A percentile compares a stretch with the other conserved stretches of the same genome.
phyloP scores from a whole-genome alignment of 2,797 vertebrate species.

The Manis pentadactyla region DNA sequence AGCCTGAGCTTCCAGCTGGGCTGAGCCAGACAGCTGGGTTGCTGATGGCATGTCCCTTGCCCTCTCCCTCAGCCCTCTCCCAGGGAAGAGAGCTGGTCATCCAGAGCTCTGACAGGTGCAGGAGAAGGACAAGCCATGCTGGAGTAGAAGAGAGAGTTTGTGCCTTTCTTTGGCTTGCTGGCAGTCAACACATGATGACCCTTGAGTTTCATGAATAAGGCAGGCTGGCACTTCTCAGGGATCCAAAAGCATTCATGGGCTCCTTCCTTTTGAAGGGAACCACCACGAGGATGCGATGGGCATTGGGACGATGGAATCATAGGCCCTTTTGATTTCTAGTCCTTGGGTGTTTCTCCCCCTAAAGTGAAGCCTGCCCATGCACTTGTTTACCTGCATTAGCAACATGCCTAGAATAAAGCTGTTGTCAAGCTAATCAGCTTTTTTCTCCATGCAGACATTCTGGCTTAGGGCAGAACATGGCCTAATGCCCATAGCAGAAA shows the following conservation, averaged over 20 bases:
- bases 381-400: background rate
- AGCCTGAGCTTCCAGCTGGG: slow-evolving; percentile 6
- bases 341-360: background rate
- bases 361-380: background rate
- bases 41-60: background rate
- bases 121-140: background rate
- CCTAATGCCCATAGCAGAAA: background rate
- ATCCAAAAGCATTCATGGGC: background rate
- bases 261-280: background rate
- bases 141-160: background rate
- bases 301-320: background rate
- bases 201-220: background rate
- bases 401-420: background rate
- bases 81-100: background rate
- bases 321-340: background rate
- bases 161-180: background rate
- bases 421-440: background rate
- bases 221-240: background rate
- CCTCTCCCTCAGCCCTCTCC: background rate
- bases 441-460: slow-evolving; percentile 33
- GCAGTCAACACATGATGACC: background rate
- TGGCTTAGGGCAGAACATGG: background rate
- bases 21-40: slow-evolving; percentile 29
- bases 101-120: slow-evolving; percentile 26
- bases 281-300: background rate